A percentile compares a stretch with the other conserved stretches of the same genome.
These are phyloP conservation scores for Axea sp. DNA, from an alignment of 2,888 invertebrate species.

Conservation along the genomic window DNA sequence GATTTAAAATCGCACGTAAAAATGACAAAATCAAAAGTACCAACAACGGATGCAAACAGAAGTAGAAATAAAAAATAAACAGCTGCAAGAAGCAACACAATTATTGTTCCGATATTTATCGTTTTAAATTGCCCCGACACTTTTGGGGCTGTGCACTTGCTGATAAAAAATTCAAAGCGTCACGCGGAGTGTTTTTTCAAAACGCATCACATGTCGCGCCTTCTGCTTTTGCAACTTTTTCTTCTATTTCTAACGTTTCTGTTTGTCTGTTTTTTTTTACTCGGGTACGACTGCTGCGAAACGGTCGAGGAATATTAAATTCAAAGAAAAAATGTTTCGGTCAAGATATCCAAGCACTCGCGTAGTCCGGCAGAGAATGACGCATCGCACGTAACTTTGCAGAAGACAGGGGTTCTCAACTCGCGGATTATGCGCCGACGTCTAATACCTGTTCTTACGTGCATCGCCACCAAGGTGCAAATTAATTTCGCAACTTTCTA, in stretches of 20 bases:
- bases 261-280: constrained; percentile 25
- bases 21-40: too few species aligned
- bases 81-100: too few species aligned
- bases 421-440: not conserved
- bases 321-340: constrained; percentile 53
- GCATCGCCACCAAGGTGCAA: too few species aligned
- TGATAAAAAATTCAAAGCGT: constrained; percentile 47
- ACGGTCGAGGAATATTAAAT: constrained; percentile 54
- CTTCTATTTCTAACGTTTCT: constrained; percentile 19
- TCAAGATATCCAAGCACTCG: constrained; percentile 12
- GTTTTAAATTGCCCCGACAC: too few species aligned
- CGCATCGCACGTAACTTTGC: constrained; percentile 60
- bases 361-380: constrained; percentile 45
- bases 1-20: too few species aligned
- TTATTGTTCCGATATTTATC: too few species aligned
- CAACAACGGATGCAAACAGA: too few species aligned
- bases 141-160: constrained; percentile 1
- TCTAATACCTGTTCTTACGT: too few species aligned
- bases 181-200: constrained; percentile 36
- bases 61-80: too few species aligned
- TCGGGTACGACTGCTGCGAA: constrained; percentile 3
- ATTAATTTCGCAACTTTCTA: too few species aligned
- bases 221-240: constrained; percentile 2
- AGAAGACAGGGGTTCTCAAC: constrained; percentile 61
- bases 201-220: constrained; percentile 37